Conservation (phyloP, 2,113 vertebrate species). For the Festucalex cinctus region DNA sequence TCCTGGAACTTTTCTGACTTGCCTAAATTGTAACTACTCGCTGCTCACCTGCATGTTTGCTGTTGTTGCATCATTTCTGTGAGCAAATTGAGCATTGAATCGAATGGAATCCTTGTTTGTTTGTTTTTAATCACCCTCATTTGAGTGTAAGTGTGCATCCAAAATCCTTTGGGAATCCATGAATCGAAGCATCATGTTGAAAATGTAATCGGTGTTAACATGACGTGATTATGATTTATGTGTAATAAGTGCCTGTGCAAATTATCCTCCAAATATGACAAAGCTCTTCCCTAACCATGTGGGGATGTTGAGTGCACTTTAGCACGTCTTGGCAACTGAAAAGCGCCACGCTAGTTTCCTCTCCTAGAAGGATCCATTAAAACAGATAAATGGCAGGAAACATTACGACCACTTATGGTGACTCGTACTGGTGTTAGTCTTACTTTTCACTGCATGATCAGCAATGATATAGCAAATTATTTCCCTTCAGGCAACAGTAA, state of each 20-base stretch:
- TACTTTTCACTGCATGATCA: slow-evolving; percentile 28
- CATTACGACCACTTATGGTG: slow-evolving; percentile 34
- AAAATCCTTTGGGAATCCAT: neutral
- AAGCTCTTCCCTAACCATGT: slow-evolving; percentile 7
- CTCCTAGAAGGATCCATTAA: slow-evolving; percentile 42
- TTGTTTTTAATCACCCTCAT: slow-evolving; percentile 1
- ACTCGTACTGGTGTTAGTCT: slow-evolving; percentile 15
- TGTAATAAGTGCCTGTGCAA: slow-evolving; percentile 15
- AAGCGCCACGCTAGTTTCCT: slow-evolving; percentile 12
- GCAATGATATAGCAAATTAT: slow-evolving; percentile 19
- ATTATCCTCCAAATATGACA: slow-evolving; percentile 13
- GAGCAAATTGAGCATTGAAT: neutral
- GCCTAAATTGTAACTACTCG: neutral
- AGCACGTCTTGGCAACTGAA: slow-evolving; percentile 26
- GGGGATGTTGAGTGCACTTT: slow-evolving; percentile 39
- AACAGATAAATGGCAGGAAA: slow-evolving; percentile 39
- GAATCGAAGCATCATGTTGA: neutral
- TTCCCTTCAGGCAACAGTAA: slow-evolving; percentile 8
- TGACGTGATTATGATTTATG: slow-evolving; percentile 10
- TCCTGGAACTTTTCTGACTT: no score
- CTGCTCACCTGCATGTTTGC: neutral
- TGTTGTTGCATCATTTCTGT: neutral
- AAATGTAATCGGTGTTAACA: neutral
- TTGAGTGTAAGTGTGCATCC: neutral
- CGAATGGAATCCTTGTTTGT: neutral